Conservation (phyloP, 2,113 vertebrate species). For the Microcebus griseorufus region DNA sequence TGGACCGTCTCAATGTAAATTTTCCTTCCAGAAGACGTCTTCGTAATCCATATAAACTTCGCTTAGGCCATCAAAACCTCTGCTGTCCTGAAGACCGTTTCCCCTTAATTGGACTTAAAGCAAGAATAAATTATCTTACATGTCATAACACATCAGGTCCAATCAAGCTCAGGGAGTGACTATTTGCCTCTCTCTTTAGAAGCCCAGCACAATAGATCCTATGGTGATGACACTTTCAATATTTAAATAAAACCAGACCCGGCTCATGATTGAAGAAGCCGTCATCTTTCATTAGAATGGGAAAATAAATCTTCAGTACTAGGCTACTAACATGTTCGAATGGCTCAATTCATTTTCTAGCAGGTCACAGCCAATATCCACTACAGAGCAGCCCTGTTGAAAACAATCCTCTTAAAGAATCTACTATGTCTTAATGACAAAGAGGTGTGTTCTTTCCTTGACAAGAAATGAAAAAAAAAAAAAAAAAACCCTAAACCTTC, state of each 20-base stretch:
- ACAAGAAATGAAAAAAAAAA: background rate
- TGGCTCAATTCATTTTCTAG: conserved; percentile 58
- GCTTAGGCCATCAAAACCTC: conserved; percentile 9
- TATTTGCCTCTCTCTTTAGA: conserved; percentile 48
- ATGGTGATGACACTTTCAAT: background rate
- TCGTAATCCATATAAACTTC: conserved; percentile 42
- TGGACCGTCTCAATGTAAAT: conserved; percentile 41
- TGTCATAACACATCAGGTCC: background rate
- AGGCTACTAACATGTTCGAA: conserved; percentile 45
- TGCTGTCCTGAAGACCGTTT: background rate
- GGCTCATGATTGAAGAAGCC: conserved; percentile 18
- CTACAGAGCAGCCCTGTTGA: background rate
- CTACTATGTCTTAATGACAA: conserved; percentile 62
- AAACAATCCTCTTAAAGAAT: background rate
- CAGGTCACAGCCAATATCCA: conserved; percentile 33
- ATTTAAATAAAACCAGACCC: conserved; percentile 68
- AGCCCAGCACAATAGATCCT: background rate
- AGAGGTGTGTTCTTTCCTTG: background rate
- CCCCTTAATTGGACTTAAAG: conserved; percentile 30
- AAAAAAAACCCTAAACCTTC: background rate
- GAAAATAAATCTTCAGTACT: conserved; percentile 53
- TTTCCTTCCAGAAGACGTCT: conserved; percentile 55
- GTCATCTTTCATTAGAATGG: conserved; percentile 61
- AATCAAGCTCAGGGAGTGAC: background rate
- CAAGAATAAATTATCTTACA: background rate